Evolutionary conservation across 2,113 vertebrate species (phyloP).

Genomic region (Actinemys pallida): DNA sequence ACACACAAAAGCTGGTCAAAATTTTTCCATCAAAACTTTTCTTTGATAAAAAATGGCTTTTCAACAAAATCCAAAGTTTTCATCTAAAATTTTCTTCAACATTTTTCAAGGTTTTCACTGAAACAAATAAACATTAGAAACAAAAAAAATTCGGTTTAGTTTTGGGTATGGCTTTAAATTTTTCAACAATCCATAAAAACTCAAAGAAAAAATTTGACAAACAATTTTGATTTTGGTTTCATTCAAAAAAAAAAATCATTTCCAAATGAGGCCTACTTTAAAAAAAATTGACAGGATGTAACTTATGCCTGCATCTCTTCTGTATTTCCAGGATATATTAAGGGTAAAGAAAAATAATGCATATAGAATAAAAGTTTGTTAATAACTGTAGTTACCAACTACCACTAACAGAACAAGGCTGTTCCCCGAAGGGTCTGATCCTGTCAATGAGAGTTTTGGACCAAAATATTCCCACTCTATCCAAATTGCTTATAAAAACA

Average conservation of each 20-base stretch:
- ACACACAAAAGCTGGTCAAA: rapidly evolving
- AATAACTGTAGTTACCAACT: neutral
- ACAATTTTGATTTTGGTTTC: neutral
- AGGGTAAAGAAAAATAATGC: neutral
- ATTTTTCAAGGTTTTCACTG: neutral
- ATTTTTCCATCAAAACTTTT: neutral
- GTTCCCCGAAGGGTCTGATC: neutral
- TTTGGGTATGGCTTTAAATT: neutral
- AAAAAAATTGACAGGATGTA: neutral
- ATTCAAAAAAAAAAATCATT: neutral
- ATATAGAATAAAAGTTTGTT: neutral
- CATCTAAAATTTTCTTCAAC: neutral
- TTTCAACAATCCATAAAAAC: neutral
- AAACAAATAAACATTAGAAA: neutral
- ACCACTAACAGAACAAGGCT: neutral
- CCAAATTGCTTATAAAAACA: neutral
- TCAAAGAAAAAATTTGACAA: neutral
- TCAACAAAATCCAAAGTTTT: neutral
- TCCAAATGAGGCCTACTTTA: neutral
- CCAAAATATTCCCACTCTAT: neutral
- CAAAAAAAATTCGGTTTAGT: neutral
- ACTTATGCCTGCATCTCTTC: neutral
- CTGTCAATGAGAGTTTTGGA: neutral
- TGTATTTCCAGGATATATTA: neutral
- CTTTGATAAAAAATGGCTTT: neutral